These are phyloP conservation scores for Sylvia atricapilla DNA, from an alignment of 2,113 vertebrate genomes.

Conservation along the genomic window DNA sequence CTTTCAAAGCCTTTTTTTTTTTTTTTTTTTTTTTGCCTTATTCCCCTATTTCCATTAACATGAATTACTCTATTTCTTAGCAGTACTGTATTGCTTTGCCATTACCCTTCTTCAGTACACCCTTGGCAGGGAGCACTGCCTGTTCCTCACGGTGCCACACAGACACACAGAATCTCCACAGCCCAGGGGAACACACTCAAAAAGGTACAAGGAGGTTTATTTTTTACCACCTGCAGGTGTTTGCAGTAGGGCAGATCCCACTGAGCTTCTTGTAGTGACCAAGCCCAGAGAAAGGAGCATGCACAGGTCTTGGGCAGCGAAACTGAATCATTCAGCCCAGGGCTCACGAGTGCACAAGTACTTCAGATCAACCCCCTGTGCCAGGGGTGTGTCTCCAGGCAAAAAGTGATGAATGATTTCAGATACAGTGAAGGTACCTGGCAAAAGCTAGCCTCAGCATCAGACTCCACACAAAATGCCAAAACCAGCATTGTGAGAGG, in stretches of 20 bases:
- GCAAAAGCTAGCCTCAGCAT: not conserved
- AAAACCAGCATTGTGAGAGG: not conserved
- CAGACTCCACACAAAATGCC: not conserved
- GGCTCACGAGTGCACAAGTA: not conserved
- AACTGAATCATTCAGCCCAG: not conserved
- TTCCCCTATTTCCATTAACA: not conserved
- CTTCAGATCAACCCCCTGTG: no score
- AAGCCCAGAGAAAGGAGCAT: not conserved
- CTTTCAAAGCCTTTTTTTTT: not conserved
- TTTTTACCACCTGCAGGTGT: not conserved
- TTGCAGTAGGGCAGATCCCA: not conserved
- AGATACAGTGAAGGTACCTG: not conserved
- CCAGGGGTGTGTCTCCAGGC: not conserved
- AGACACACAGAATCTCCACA: not conserved
- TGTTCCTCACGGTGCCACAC: not conserved
- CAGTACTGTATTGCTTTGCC: not conserved
- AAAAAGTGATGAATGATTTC: fast-evolving
- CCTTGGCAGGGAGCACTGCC: not conserved
- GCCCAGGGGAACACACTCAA: not conserved
- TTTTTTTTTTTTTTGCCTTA: not conserved
- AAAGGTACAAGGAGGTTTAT: not conserved
- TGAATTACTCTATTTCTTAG: not conserved
- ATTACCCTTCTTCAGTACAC: not conserved
- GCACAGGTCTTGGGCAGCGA: not conserved
- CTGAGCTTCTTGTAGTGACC: not conserved